Evolutionary conservation across 2,888 invertebrate species (phyloP), one percentile per base, ranked within the genome.

Genomic region (Boloria selene): DNA sequence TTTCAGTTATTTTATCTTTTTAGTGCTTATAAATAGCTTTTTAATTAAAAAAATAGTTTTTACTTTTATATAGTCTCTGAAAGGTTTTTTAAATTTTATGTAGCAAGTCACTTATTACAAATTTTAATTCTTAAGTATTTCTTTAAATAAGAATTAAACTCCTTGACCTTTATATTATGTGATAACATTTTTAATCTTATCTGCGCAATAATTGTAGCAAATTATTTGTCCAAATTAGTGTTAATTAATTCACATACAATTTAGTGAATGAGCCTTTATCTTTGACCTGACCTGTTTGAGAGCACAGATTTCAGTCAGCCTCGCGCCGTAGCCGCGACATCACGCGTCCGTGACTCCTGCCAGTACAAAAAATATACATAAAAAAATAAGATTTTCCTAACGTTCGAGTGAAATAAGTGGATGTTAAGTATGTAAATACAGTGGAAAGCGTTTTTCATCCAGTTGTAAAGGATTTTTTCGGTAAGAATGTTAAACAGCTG

Each of bases 301-400:
- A 83, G 86, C 90, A 87, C 87, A 90, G 92, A 91, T 91, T 92
- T 89, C 65, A 92, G 91, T 92, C 85, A 86, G 87, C 82, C 83
- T 83, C 86, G 89, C 86, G 87, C 83, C 85, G 83, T 84, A 84
- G 77, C 76, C 81, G 85, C 79, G 75, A 81, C 83, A 87, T 87
- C 86, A 75, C 80, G 88, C 84, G 75, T 78, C 74, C 72, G 74
- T 71, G 54, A 49, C 53, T 47, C 69, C 72, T 73, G 74, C 77
- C 18, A 47, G 47, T 59, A 59, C 49, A 59, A 47, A 47, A 59
- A 17, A 31, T 26, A 14, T 14, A 50, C 31, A 49, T 13, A 49
- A 38, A 59, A 53, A 59, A 59, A 50, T 59, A 59, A 31, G 17
- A 16, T 49, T 44, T 47, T 53, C 6, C 17, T 18, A 16, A 38